phyloP scores from a whole-genome alignment of 2,113 vertebrate species.

The Gorsachius goisagi region DNA sequence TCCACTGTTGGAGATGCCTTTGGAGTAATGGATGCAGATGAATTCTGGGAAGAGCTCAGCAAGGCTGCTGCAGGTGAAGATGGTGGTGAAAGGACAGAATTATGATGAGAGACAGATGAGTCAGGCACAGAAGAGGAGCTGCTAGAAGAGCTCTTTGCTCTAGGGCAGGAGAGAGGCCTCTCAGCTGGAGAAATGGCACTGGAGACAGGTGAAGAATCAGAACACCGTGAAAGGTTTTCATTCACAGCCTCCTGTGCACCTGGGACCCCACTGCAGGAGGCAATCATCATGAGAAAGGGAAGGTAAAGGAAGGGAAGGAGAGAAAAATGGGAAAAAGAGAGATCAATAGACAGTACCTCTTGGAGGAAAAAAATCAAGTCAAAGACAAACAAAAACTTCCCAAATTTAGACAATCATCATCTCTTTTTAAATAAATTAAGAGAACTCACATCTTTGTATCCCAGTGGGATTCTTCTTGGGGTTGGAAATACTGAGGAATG shows the following conservation, averaged over 20 bases:
- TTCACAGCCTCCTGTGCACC: neutral
- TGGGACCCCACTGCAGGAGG: conserved; percentile 48
- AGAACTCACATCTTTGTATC: neutral
- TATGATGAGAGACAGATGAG: conserved; percentile 28
- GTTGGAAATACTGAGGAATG: neutral
- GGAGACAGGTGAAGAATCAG: conserved; percentile 19
- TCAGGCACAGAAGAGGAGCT: conserved; percentile 48
- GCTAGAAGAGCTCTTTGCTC: neutral
- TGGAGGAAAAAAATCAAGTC: neutral
- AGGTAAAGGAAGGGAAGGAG: neutral
- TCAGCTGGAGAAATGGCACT: conserved; percentile 42
- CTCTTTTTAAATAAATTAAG: neutral
- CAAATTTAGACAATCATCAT: neutral
- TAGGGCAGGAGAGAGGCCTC: neutral
- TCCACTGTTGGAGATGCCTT: conserved; percentile 74
- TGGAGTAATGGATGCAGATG: conserved; percentile 63
- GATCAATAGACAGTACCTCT: neutral
- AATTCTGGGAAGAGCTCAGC: conserved; percentile 63
- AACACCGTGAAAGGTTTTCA: conserved; percentile 1
- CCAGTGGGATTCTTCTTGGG: neutral
- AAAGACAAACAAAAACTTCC: neutral
- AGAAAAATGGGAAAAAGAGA: neutral
- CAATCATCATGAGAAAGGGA: neutral
- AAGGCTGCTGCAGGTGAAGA: conserved; percentile 26
- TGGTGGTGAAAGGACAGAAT: conserved; percentile 47